Conservation (phyloP, 1,140 invertebrate species). For the Atta cephalotes region DNA sequence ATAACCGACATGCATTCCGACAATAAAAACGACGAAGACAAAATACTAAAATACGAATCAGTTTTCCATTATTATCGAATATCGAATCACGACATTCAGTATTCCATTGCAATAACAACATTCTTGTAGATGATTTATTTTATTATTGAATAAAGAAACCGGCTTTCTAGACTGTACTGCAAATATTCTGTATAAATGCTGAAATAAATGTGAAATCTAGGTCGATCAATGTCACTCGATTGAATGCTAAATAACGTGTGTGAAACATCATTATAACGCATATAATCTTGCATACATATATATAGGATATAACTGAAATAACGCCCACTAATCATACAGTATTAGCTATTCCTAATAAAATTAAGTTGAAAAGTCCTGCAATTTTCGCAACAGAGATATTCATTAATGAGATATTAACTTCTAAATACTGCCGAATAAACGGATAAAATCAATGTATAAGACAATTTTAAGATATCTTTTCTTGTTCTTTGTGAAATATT, state of each 20-base stretch:
- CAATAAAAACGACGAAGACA: not conserved
- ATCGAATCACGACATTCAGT: not conserved
- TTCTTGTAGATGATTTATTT: not conserved
- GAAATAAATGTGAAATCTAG: conserved; percentile 4
- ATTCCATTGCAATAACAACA: not conserved
- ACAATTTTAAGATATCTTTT: no score
- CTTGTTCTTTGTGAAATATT: no score
- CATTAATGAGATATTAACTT: no score
- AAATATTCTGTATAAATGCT: conserved; percentile 16
- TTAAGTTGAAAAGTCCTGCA: no score
- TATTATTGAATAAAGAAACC: not conserved
- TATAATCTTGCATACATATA: no score
- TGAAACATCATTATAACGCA: conserved; percentile 2
- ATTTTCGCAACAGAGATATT: no score
- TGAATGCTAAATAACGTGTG: conserved; percentile 18
- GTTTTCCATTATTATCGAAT: not conserved
- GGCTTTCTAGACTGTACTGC: not conserved
- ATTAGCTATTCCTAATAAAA: no score
- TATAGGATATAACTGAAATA: no score
- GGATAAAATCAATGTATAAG: no score
- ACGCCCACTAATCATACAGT: no score
- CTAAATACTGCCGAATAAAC: no score
- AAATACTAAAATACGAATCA: not conserved
- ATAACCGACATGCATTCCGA: not conserved
- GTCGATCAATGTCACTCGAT: conserved; percentile 32